Base-by-base conservation (phyloP, 2,888 invertebrate genomes). In the Sycophila texana region DNA sequence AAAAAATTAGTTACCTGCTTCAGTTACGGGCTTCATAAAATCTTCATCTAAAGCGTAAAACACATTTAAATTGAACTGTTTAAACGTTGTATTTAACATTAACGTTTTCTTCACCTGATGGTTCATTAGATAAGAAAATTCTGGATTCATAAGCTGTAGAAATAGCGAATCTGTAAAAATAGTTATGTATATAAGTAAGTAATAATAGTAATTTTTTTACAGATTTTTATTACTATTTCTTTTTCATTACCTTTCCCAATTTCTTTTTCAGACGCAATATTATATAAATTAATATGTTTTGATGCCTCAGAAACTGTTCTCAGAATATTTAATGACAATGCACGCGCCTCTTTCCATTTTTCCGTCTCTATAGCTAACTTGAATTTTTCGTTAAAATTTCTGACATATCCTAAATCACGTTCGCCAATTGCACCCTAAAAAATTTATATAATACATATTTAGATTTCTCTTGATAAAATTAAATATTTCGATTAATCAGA, bases 11-110 rank as follows among this genome's bases (percentile, higher is more conserved):
- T 14, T 89, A 95, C 95, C 94, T 88, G 93, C 91, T 79, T 94
- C 91, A 3, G 94, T 93, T 30, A 94, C 96, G 0, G 96, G 96
- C 87, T 94, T 95, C 96, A 96, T 96, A 86, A 96, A 96, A 87
- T 96, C 96, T 13, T 84, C 47, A 7, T 3, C 10, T 3, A 63
- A 39, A 5, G 18, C 63, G 7, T 2, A 0, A 5, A n/a, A 12
- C n/a, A 63, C 18, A 18, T 63, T 13, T 2, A 18, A n/a, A 18
- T 39, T 63, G 1, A 47, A 10, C n/a, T 22, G 4, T 14, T 22
- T 26, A 13, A 60, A 53, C 14, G 53, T 22, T 22, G 67, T 26
- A 10, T 47, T 67, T 53, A 61, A 61, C 22, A 10, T n/a, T 13
- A 61, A 20, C 3, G 61, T n/a, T 4, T 16, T 61, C 30, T 61